Evolutionary conservation across 2,888 invertebrate genomes (phyloP), one percentile per base, ranked within the genome.

Genomic region (Amblyjoppa proteus): DNA sequence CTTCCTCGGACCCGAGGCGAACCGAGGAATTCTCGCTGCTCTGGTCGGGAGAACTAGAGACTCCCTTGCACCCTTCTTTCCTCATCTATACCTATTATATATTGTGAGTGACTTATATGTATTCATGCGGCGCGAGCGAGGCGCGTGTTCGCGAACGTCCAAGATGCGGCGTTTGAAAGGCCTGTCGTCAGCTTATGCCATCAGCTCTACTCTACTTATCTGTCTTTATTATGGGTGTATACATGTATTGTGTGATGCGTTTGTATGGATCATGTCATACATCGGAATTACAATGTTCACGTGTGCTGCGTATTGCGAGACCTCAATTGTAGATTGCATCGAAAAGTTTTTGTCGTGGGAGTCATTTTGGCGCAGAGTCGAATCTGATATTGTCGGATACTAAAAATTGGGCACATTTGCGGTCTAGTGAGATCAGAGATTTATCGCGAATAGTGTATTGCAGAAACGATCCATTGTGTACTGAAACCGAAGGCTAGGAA

Each of bases 191-290:
- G 76, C 45, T 80, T 58, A 3, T 61, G 51, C 74, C 81, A 78
- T 81, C 76, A 58, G 68, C 73, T 79, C 79, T 61, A 75, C 76
- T 83, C 61, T 49, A 45, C 53, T 45, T n/a, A 34, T 70, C 16
- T 77, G 51, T 69, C 31, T 73, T 31, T 69, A 75, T 76, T 61
- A 34, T 71, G 34, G 34, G 64, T 45, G 34, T 25, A 45, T 51
- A 61, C 56, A 34, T 74, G 20, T 25, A 68, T 28, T 61, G 25
- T 25, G n/a, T 41, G 38, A 45, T 56, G 51, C 61, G 73, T 73
- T 85, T 69, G n/a, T 73, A 79, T 68, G 49, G 68, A 68, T 79
- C 51, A 45, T 34, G 85, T 76, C 71, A 79, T 85, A 68, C 76
- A 79, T 41, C 71, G 45, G 70, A 68, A 82, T 82, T 82, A 58